Percentiles rank a stretch among this genome's conserved stretches.
Evolutionary conservation across 2,888 invertebrate species (phyloP).

Genomic region (Eristalis pertinax): DNA sequence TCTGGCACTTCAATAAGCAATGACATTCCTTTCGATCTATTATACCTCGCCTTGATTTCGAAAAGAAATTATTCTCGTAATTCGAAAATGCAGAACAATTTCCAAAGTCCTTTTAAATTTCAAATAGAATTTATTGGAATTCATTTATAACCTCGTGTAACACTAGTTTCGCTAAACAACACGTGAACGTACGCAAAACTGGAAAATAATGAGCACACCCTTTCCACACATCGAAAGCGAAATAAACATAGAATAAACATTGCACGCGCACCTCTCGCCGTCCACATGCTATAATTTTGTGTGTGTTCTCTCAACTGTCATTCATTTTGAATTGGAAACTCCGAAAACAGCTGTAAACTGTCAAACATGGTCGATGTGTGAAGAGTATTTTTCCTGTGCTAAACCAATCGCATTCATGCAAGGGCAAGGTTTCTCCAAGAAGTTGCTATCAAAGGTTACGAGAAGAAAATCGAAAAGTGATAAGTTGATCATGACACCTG

Average conservation of each 20-base stretch:
- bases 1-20: too few relatives aligned
- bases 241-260: constrained; percentile 19
- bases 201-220: background rate
- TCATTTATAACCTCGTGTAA: too few relatives aligned
- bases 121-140: too few relatives aligned
- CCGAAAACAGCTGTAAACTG: constrained; percentile 25
- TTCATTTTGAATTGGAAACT: background rate
- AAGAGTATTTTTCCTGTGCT: background rate
- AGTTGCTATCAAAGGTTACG: constrained; percentile 23
- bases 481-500: constrained; percentile 37
- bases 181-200: background rate
- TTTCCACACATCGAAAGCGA: background rate
- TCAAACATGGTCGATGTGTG: background rate
- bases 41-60: too few relatives aligned
- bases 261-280: background rate
- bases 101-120: too few relatives aligned
- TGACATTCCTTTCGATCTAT: too few relatives aligned
- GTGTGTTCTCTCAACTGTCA: constrained; percentile 21
- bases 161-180: too few relatives aligned
- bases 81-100: too few relatives aligned
- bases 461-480: constrained; percentile 35
- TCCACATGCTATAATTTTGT: background rate
- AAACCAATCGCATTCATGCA: constrained; percentile 21
- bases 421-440: constrained; percentile 41
- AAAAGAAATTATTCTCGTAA: too few relatives aligned